Evolutionary conservation across 2,797 vertebrate genomes (phyloP), one percentile per base, ranked within the genome.

Genomic region (Chlorospingus semifuscus): DNA sequence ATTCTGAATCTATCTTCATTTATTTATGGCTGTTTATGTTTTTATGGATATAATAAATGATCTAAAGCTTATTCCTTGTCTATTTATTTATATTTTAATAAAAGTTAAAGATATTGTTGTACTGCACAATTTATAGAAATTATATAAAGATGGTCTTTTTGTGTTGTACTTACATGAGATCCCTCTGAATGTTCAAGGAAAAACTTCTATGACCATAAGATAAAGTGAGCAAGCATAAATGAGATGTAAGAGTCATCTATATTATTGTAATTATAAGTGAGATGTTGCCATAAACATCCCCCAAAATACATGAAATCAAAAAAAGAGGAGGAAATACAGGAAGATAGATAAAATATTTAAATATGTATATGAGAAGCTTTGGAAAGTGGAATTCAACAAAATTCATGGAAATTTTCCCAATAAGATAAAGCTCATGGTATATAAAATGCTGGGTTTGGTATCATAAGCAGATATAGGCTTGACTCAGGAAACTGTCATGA

Each of bases 11-110:
- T 91, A 69, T 92, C 60, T 90, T 94, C 18, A 80, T 91, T 95
- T 94, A 95, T 83, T 95, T 93, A 92, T 47, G 41, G 22, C 36
- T 94, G 82, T 92, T 93, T 94, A 88, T 92, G 55, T 65, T 92
- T 94, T 79, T 69, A 79, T 23, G 88, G 56, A 75, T 1, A 8
- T 37, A 91, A 78, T 75, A 94, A 86, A 72, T 75, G 24, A 91
- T 55, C 42, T 68, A 83, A 91, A 85, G 22, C 47, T 55, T 84
- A 84, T 77, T 94, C 29, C 52, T 89, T 92, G n/a, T 39, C 11
- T 59, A 69, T 76, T 87, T 87, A 78, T 87, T 92, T 90, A 56
- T 70, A 80, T 71, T 83, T 69, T 42, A 88, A 30, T 82, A 88
- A 44, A 15, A 83, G 37, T 82, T 87, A 42, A 89, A 87, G 19